phyloP scores from a whole-genome alignment of 2,888 invertebrate species.

The Alcis repandata region DNA sequence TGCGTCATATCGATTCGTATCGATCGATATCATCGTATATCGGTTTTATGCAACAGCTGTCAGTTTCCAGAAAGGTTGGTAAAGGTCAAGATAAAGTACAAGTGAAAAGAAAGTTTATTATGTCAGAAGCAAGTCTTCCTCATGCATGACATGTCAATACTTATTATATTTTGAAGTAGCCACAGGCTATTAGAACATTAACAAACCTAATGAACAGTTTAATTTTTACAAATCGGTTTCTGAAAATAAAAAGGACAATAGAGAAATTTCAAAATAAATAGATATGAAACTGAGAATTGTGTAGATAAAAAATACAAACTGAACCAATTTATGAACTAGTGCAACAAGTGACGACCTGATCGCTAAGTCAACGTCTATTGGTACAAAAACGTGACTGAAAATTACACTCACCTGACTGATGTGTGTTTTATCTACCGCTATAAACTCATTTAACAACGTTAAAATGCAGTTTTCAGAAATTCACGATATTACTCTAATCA shows the following conservation, averaged over 20 bases:
- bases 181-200: neutral
- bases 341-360: too few relatives aligned
- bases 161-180: neutral
- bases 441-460: slow-evolving; percentile 1
- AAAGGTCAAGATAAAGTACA: slow-evolving; percentile 43
- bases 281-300: too few relatives aligned
- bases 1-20: slow-evolving; percentile 55
- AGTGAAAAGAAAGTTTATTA: slow-evolving; percentile 46
- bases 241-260: too few relatives aligned
- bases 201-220: neutral
- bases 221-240: neutral
- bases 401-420: neutral
- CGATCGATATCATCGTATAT: slow-evolving; percentile 53
- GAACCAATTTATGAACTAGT: too few relatives aligned
- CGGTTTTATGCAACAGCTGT: slow-evolving; percentile 46
- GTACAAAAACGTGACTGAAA: neutral
- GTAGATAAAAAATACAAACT: too few relatives aligned
- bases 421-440: slow-evolving; percentile 6
- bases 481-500: neutral
- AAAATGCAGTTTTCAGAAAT: neutral
- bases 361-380: too few relatives aligned
- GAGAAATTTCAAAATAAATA: too few relatives aligned
- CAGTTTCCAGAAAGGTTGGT: slow-evolving; percentile 37
- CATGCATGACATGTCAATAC: neutral
- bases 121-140: slow-evolving; percentile 6